These are phyloP conservation scores for Apodemus speciosus DNA, from an alignment of 2,113 vertebrate genomes.

Conservation along the genomic window DNA sequence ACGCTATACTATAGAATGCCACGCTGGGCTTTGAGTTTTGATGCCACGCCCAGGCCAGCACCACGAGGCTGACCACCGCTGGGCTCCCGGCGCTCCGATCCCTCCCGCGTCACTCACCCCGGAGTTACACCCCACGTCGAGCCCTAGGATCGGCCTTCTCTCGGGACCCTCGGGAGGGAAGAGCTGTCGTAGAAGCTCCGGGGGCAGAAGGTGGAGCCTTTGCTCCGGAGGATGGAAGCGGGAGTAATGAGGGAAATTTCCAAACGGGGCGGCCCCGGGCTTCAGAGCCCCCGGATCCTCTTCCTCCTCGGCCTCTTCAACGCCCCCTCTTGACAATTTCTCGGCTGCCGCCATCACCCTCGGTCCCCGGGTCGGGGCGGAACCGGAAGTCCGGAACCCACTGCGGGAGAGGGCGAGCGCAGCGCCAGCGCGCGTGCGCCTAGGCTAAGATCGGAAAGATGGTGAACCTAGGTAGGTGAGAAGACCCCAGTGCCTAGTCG, in stretches of 20 bases:
- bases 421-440: constrained; percentile 3
- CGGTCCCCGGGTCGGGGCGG: fast-evolving
- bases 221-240: constrained; percentile 93
- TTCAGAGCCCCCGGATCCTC: constrained; percentile 62
- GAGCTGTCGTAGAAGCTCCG: constrained; percentile 85
- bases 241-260: constrained; percentile 95
- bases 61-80: background rate
- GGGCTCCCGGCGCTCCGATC: background rate
- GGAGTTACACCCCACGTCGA: constrained; percentile 96
- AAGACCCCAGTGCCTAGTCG: no score
- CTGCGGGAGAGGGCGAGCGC: fast-evolving
- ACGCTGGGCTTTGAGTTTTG: background rate
- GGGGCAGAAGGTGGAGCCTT: constrained; percentile 89
- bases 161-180: constrained; percentile 75
- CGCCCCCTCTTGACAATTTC: fast-evolving
- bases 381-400: background rate
- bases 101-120: constrained; percentile 87
- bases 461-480: no score
- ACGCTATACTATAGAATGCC: background rate
- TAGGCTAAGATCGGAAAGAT: background rate
- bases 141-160: constrained; percentile 83
- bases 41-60: background rate
- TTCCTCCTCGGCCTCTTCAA: background rate
- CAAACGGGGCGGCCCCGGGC: constrained; percentile 91
- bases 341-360: constrained; percentile 78